Evolutionary conservation across 2,888 invertebrate species (phyloP), one percentile per base, ranked within the genome.

Genomic region (Protula sp.): DNA sequence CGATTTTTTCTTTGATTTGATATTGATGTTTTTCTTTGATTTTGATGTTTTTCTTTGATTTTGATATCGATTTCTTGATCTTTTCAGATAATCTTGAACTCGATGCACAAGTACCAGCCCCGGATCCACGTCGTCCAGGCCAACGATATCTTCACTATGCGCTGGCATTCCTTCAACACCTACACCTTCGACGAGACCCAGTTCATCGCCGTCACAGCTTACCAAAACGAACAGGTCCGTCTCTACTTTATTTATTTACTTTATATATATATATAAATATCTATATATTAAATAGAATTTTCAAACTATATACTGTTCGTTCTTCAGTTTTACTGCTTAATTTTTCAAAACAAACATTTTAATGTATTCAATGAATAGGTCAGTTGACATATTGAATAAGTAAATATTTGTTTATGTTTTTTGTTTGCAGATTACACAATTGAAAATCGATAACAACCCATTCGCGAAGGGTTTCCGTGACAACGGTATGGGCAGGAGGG

Each of bases 401-500:
- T n/a, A n/a, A n/a, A n/a, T n/a, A n/a, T n/a, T n/a, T n/a, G n/a
- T n/a, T n/a, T n/a, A n/a, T n/a, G n/a, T 22, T 5, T 14, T 22
- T 22, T 50, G 14, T 52, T 68, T 72, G 31, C 70, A 82, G 81
- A 82, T 83, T 30, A 83, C 83, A 3, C 77, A 82, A 60, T 67
- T 83, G 57, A 83, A 83, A 70, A 83, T 83, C 56, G 82, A 82
- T 63, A 78, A 82, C 70, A 83, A 83, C 61, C 83, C 83, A 3
- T 83, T 83, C 63, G 83, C 83, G 2, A 83, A 83, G 70, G 83
- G 83, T 9, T 83, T 83, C 68, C 68, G 83, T 45, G 82, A 82
- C 61, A 81, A 97, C 52, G 98, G 98, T 9, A 75, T 76, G 75
- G 76, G 75, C n/a, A 64, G 77, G 57, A 72, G 75, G 73, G 74